Base-by-base conservation (phyloP, 2,888 invertebrate genomes). In the Chirona hameri region DNA sequence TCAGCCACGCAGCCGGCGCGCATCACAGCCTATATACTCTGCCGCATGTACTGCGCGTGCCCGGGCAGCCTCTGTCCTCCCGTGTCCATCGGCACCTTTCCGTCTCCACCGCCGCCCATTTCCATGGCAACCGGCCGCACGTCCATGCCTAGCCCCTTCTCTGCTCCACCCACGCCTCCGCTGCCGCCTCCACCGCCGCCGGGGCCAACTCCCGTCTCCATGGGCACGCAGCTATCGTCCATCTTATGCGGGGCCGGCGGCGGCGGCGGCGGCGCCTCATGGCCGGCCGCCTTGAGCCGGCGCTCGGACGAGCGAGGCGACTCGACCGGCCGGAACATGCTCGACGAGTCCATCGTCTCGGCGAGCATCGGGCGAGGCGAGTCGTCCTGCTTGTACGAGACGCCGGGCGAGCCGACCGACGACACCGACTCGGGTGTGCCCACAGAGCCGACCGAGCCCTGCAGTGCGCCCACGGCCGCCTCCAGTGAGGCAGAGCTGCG, bases 241-340 rank as follows among this genome's bases (percentile, higher is more conserved):
- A 52, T 46, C 27, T 46, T 52, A 4, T 48, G 48, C 48, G 48
- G 48, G 9, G 48, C 9, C 48, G 48, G 48, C 48, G 21, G 65
- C 65, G n/a, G 65, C 65, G 65, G 65, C 65, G 24, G 65, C 24
- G n/a, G n/a, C 65, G 5, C 48, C 9, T 79, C 27, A 4, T n/a
- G 79, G 60, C n/a, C 60, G 60, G n/a, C 48, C n/a, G 65, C 31
- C 76, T 76, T 76, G 21, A 76, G 93, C 93, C 60, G 93, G 93
- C 81, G 91, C 94, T 82, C 93, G 93, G 87, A 89, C 94, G 83
- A 93, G 93, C 69, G 91, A 93, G 52, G 93, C 94, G 87, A 94
- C 94, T 86, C 93, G 93, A 82, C 88, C 93, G 84, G 93, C 93
- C 84, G 93, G 93, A 21, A 92, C 93, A 79, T 27, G 29, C 79